Conservation (phyloP, 2,888 invertebrate genomes). For the Ophion ventricosus region DNA sequence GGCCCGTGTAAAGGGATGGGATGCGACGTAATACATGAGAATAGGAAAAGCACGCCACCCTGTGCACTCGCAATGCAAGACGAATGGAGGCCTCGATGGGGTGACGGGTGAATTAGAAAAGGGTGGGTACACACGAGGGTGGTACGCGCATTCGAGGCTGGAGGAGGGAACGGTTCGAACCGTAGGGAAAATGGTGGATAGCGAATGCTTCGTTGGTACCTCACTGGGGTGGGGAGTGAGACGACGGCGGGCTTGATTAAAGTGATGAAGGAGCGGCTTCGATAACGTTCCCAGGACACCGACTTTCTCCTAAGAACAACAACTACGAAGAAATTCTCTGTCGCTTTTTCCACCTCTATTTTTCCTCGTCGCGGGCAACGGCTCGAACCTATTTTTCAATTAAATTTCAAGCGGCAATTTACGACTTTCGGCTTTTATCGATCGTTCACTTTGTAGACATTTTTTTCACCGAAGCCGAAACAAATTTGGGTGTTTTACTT, state of each 20-base stretch:
- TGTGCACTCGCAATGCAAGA: conserved; percentile 60
- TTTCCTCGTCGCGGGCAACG: neutral
- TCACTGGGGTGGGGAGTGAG: conserved; percentile 8
- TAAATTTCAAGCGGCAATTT: neutral
- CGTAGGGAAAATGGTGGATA: conserved; percentile 43
- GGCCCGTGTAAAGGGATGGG: conserved; percentile 34
- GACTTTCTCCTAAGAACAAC: conserved; percentile 28
- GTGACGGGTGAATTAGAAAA: conserved; percentile 41
- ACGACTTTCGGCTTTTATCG: neutral
- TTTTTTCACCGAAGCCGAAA: neutral
- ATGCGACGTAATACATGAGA: conserved; percentile 53
- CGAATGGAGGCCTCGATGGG: conserved; percentile 41
- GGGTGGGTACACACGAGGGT: conserved; percentile 37
- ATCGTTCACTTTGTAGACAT: neutral
- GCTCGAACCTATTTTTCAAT: conserved; percentile 13
- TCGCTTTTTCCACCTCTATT: neutral
- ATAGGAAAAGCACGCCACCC: conserved; percentile 44
- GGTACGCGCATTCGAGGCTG: neutral
- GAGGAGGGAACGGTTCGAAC: conserved; percentile 8
- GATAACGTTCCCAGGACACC: conserved; percentile 69
- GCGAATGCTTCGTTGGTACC: conserved; percentile 23
- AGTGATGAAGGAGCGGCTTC: conserved; percentile 81
- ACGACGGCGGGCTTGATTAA: conserved; percentile 76
- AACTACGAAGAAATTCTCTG: neutral
- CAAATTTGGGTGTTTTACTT: neutral